phyloP scores from a whole-genome alignment of 2,113 vertebrate species.

The Ia io region DNA sequence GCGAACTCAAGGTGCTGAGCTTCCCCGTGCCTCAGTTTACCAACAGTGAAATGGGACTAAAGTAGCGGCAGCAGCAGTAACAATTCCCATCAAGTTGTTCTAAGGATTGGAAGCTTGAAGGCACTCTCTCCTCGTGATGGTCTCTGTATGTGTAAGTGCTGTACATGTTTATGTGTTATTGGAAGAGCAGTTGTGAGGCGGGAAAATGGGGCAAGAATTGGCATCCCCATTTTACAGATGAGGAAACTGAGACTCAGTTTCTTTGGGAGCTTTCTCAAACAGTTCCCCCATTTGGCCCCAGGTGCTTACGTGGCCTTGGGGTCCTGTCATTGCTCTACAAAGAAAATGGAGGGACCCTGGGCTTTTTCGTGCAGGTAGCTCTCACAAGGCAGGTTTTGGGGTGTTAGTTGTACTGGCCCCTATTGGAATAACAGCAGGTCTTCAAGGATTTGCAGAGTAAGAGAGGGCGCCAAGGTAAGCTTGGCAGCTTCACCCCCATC shows the following conservation, averaged over 20 bases:
- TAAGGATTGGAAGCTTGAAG: neutral
- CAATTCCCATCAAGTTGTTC: accelerated
- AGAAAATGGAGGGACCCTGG: neutral
- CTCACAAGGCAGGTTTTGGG: neutral
- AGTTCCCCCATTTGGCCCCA: neutral
- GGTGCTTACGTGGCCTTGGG: neutral
- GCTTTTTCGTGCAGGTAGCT: neutral
- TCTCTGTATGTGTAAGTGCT: neutral
- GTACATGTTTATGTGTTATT: accelerated
- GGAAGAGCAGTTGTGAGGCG: neutral
- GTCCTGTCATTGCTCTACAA: neutral
- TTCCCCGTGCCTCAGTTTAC: neutral
- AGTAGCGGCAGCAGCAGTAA: neutral
- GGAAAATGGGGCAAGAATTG: neutral
- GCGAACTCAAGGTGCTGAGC: neutral
- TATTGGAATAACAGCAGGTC: neutral
- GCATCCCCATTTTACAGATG: neutral
- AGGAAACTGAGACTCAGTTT: neutral
- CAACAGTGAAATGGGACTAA: neutral
- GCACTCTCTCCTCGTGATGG: neutral
- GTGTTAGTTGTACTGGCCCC: neutral
- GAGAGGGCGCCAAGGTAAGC: neutral
- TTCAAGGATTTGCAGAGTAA: neutral
- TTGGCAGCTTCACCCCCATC: too few species aligned
- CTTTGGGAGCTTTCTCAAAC: neutral